Evolutionary conservation across 1,140 invertebrate genomes (phyloP).

Genomic region (Meloidogyne exigua): DNA sequence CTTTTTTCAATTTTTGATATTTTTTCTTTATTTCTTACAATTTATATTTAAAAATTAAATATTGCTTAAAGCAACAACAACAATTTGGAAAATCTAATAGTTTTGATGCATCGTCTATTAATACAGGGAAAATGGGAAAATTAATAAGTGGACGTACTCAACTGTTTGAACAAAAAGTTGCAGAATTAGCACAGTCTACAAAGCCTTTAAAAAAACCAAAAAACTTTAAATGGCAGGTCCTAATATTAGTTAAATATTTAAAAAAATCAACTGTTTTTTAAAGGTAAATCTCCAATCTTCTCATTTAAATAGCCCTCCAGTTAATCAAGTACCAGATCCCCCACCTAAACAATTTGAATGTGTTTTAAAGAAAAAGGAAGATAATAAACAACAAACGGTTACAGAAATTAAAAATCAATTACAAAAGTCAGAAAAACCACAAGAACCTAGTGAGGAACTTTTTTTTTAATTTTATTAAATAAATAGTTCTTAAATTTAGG

Average conservation of each 20-base stretch:
- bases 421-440: slow-evolving; percentile 11
- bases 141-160: slow-evolving; percentile 43
- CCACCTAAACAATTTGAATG: slow-evolving; percentile 34
- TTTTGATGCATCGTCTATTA: background rate
- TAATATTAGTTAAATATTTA: slow-evolving; percentile 9
- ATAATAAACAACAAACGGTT: background rate
- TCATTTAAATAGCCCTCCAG: slow-evolving; percentile 13
- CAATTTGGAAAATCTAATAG: slow-evolving; percentile 8
- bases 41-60: too few species aligned
- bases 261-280: background rate
- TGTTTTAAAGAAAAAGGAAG: slow-evolving; percentile 17
- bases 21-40: background rate
- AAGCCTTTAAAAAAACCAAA: slow-evolving; percentile 43
- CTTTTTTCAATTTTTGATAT: too few species aligned
- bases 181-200: slow-evolving; percentile 17
- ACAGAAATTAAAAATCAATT: slow-evolving; percentile 8
- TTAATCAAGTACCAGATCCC: slow-evolving; percentile 18
- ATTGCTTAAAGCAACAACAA: slow-evolving; percentile 1
- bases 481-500: slow-evolving; percentile 2
- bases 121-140: slow-evolving; percentile 36
- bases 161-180: slow-evolving; percentile 45
- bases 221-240: slow-evolving; percentile 48
- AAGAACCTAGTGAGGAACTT: background rate
- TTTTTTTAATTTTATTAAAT: background rate
- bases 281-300: background rate